Evolutionary conservation across 1,140 invertebrate species (phyloP).

Genomic region (Macrosteles quadrilineatus): DNA sequence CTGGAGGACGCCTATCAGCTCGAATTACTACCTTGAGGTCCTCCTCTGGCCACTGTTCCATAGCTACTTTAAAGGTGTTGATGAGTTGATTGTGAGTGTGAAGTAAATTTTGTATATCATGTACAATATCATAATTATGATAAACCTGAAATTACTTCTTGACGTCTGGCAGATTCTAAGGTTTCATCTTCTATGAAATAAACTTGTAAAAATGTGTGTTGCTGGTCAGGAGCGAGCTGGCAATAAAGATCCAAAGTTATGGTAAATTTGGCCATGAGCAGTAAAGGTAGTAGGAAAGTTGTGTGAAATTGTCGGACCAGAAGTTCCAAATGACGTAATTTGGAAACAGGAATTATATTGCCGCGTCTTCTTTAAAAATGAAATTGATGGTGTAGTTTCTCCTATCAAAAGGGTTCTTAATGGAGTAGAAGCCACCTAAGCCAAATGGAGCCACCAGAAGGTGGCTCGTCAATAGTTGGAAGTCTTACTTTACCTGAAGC

Average conservation of each 20-base stretch:
- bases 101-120: constrained; percentile 42
- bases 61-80: constrained; percentile 41
- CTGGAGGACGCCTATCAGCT: constrained; percentile 43
- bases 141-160: background rate
- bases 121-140: constrained; percentile 14
- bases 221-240: constrained; percentile 39
- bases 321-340: constrained; percentile 50
- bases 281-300: constrained; percentile 49
- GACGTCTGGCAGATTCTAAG: constrained; percentile 32
- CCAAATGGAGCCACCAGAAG: too few relatives aligned
- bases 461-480: constrained; percentile 30
- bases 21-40: constrained; percentile 37
- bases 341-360: too few relatives aligned
- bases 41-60: constrained; percentile 39
- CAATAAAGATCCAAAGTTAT: constrained; percentile 46
- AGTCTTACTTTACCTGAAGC: constrained; percentile 38
- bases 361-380: background rate
- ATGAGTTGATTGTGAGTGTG: constrained; percentile 42
- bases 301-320: constrained; percentile 41
- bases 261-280: too few relatives aligned
- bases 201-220: constrained; percentile 49
- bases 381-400: background rate
- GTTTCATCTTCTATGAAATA: constrained; percentile 48
- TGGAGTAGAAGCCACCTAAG: too few relatives aligned
- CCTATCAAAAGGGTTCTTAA: constrained; percentile 29